Evolutionary conservation across 2,888 invertebrate species (phyloP).

Genomic region (Epiblema foenella): DNA sequence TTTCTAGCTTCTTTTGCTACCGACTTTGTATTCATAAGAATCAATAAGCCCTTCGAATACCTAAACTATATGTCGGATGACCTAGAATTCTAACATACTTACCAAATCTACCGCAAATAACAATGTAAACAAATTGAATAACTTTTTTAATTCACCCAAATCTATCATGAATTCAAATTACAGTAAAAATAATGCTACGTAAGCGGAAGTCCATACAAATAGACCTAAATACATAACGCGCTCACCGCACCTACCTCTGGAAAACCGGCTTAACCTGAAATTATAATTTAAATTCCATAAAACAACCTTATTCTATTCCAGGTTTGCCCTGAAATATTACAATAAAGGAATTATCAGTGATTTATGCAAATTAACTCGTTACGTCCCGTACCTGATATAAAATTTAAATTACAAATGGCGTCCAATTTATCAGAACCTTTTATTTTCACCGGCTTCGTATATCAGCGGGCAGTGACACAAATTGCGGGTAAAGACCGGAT

Average conservation of each 20-base stretch:
- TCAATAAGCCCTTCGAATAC: too few relatives aligned
- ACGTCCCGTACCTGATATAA: constrained; percentile 44
- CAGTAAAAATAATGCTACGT: neutral
- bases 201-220: neutral
- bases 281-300: constrained; percentile 39
- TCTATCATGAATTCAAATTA: neutral
- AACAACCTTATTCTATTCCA: constrained; percentile 41
- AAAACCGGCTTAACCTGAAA: constrained; percentile 28
- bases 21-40: too few relatives aligned
- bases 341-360: constrained; percentile 45
- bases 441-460: constrained; percentile 42
- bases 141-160: too few relatives aligned
- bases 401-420: constrained; percentile 45
- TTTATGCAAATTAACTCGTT: constrained; percentile 44
- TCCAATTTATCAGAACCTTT: constrained; percentile 44
- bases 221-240: constrained; percentile 3
- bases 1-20: too few relatives aligned
- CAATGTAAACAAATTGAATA: too few relatives aligned
- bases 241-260: neutral
- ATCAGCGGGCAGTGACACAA: constrained; percentile 32
- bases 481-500: neutral
- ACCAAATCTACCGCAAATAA: too few relatives aligned
- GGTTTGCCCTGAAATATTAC: constrained; percentile 40
- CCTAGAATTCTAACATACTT: too few relatives aligned
- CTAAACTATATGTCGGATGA: too few relatives aligned